Base-by-base conservation (phyloP, 2,888 invertebrate genomes). In the Hyppa rectilinea region DNA sequence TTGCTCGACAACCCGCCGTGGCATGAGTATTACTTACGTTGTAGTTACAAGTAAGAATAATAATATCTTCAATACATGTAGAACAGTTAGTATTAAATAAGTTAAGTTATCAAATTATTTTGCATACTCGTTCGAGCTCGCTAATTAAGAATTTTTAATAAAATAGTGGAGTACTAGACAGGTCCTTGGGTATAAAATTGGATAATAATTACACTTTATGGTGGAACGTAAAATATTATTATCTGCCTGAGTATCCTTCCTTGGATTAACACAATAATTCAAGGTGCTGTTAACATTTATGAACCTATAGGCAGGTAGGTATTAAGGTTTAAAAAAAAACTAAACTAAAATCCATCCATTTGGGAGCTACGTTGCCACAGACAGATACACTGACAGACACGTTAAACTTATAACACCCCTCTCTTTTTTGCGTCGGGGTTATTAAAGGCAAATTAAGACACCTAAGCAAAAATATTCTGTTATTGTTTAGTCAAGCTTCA, bases 1-100 rank as follows among this genome's bases (percentile, higher is more conserved):
- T 84, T 84, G 50, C 31, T 62, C 47, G 72, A 70, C 29, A 64
- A 65, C 85, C 82, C 69, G 72, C 36, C 43, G 80, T 23, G 75
- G 66, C 52, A 71, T 10, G 53, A 40, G 36, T 55, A 53, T 49
- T 65, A 68, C 52, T 49, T 65, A 68, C 52, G 45, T 45, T 65
- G 58, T 43, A 65, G 43, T 50, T 45, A 65, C 60, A 38, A 45
- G 14, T 65, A 59, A 55, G 36, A 76, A 59, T 55, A 62, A 59
- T 26, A 60, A 63, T 77, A 65, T 81, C 49, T 66, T 80, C 45
- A 59, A 47, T 55, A 60, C 17, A 10, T 29, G n/a, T 47, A 64
- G n/a, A n/a, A n/a, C n/a, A n/a, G n/a, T 47, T 17, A 29, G 23
- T 56, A 23, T 38, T 26, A 36, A 45, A 43, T n/a, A 65, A 66